Base-by-base conservation (phyloP, 2,888 invertebrate genomes). In the Melinaea marsaeus region DNA sequence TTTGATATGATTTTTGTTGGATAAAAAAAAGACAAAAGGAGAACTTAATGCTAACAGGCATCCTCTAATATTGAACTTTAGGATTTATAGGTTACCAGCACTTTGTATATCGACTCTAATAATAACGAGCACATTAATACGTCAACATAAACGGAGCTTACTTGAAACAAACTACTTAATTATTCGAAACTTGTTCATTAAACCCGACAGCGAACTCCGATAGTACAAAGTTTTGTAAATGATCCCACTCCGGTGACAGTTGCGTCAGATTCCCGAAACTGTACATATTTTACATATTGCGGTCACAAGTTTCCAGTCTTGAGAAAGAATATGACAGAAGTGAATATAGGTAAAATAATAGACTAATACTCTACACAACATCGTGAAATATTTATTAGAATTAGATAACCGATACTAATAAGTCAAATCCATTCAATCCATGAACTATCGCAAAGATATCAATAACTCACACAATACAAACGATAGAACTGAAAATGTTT, bases 401-500 rank as follows among this genome's bases (percentile, higher is more conserved):
- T 42, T 42, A 9, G 9, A 9, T 9, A 9, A 42, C 11, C 9
- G 9, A 42, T 42, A 42, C 9, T 42, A 9, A 42, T 42, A 84
- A 65, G 65, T 65, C 67, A 61, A 65, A 63, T 63, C 61, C 62
- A 62, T 58, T 55, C 37, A 32, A 63, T 33, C 58, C 56, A 22
- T 22, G 22, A 37, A 57, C 62, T 60, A 64, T 58, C 64, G 62
- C 37, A 66, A 63, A 62, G 59, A 68, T 66, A 62, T 47, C 54
- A 64, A 63, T 67, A 64, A 69, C 58, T 68, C 69, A 64, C 61
- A 56, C 55, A 56, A 57, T 56, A n/a, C 57, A 48, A 59, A 48
- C 55, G 54, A 45, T 55, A 55, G 22, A 22, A 22, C 56, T 61
- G 55, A 37, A 47, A 56, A 46, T 48, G 74, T 75, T 79, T 83